Base-by-base conservation (phyloP, 2,797 vertebrate species). In the Sebastes hubbsi region DNA sequence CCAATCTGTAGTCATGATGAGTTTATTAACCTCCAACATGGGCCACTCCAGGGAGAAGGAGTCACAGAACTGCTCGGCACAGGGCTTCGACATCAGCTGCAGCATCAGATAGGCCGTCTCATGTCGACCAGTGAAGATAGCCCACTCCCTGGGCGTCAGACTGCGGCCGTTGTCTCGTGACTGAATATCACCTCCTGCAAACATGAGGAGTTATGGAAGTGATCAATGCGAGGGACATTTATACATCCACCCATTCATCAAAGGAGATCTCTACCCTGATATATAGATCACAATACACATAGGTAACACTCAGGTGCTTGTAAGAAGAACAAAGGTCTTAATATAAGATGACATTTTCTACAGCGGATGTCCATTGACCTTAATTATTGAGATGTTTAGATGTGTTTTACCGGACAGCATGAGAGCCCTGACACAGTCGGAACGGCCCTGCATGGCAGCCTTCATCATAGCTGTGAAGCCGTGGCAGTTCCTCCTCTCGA, bases 391-490 rank as follows among this genome's bases (percentile, higher is more conserved):
- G 42, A 58, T 52, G 18, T 18, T 49, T 49, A 18, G 46, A 6
- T 42, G 14, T 24, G 22, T 46, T 24, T 78, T 96, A 98, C 98
- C 98, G 90, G 97, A 96, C 84, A 99, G 78, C 95, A 99, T 97
- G 81, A 99, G 95, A 7, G 96, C 92, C 72, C 97, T 94, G 86
- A 97, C 95, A 4, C 97, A 98, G 4, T 97, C 97, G 0, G 94
- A 94, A 22, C 97, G 95, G 6, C 99, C 99, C 92, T 99, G 98
- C 96, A 99, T 97, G 16, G 98, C 97, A 0, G 98, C 97, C 87
- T 99, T 99, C 98, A 99, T 99, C 91, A 99, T 82, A 2, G 98
- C 97, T 0, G 98, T 99, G 94, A 98, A 98, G 22, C 99, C 98
- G 0, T 99, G 98, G 0, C 92, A 95, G 68, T 99, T 99, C 89